Evolutionary conservation across 1,140 invertebrate species (phyloP).

Genomic region (Drosophila sproati): DNA sequence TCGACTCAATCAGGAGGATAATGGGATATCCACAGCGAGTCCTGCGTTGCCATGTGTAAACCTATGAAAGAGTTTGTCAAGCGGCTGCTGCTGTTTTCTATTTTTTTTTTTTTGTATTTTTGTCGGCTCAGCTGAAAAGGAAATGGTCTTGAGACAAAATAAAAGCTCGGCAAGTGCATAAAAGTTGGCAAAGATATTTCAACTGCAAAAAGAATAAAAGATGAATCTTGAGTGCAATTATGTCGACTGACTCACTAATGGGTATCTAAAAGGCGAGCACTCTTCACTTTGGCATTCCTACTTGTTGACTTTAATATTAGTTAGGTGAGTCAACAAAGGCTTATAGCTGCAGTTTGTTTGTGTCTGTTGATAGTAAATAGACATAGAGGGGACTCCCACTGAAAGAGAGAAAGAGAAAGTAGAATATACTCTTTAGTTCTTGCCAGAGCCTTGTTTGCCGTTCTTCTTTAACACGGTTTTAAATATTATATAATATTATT

Average conservation of each 20-base stretch:
- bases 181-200: not conserved
- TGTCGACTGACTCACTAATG: not conserved
- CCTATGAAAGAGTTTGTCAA: not conserved
- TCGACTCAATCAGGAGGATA: not conserved
- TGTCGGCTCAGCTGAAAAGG: not conserved
- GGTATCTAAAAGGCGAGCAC: not conserved
- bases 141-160: not conserved
- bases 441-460: not conserved
- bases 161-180: too few species aligned
- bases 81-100: not conserved
- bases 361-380: not conserved
- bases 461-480: not conserved
- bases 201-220: not conserved
- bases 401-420: not conserved
- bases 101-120: not conserved
- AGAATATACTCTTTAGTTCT: not conserved
- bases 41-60: not conserved
- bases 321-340: not conserved
- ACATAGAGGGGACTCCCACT: not conserved
- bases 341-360: not conserved
- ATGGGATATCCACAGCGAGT: not conserved
- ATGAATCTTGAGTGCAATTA: not conserved
- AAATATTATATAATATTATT: too few species aligned
- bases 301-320: slow-evolving; percentile 1
- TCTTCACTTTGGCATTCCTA: not conserved